Conservation (phyloP, 2,888 invertebrate species). For the Matsumyia berberina region DNA sequence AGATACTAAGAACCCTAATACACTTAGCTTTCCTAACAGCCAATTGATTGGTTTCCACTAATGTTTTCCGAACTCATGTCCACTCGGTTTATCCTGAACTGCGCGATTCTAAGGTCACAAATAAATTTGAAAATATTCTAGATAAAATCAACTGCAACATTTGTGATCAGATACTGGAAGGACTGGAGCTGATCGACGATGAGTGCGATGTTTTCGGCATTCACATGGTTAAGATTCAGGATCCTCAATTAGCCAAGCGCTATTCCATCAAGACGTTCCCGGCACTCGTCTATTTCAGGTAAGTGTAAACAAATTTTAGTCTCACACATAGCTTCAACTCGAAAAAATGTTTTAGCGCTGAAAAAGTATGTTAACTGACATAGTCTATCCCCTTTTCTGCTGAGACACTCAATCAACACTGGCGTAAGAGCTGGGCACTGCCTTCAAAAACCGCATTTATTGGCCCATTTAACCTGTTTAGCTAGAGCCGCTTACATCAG, state of each 20-base stretch:
- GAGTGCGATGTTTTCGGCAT: conserved; percentile 97
- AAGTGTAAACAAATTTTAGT: conserved; percentile 78
- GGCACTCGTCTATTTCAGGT: conserved; percentile 95
- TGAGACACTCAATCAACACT: too few relatives aligned
- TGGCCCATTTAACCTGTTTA: too few relatives aligned
- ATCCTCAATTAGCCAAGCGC: conserved; percentile 94
- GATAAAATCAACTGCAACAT: conserved; percentile 96
- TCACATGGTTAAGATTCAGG: conserved; percentile 96
- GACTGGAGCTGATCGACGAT: conserved; percentile 94
- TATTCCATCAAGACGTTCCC: conserved; percentile 98
- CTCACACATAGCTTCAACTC: too few relatives aligned
- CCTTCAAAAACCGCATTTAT: too few relatives aligned
- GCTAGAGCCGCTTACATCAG: too few relatives aligned
- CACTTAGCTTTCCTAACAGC: conserved; percentile 43
- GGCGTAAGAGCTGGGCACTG: too few relatives aligned
- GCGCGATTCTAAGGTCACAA: neutral
- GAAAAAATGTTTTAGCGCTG: too few relatives aligned
- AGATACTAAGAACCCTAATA: conserved; percentile 43
- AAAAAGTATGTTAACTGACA: too few relatives aligned
- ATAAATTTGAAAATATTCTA: conserved; percentile 81
- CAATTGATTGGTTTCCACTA: conserved; percentile 44
- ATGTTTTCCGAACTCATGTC: conserved; percentile 36
- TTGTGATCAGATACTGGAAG: conserved; percentile 95
- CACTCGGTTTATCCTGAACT: conserved; percentile 16
- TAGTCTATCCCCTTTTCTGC: too few relatives aligned